Percentiles rank a stretch among this genome's conserved stretches.
Evolutionary conservation across 2,113 vertebrate genomes (phyloP).

Genomic region (Trogon melanurus): DNA sequence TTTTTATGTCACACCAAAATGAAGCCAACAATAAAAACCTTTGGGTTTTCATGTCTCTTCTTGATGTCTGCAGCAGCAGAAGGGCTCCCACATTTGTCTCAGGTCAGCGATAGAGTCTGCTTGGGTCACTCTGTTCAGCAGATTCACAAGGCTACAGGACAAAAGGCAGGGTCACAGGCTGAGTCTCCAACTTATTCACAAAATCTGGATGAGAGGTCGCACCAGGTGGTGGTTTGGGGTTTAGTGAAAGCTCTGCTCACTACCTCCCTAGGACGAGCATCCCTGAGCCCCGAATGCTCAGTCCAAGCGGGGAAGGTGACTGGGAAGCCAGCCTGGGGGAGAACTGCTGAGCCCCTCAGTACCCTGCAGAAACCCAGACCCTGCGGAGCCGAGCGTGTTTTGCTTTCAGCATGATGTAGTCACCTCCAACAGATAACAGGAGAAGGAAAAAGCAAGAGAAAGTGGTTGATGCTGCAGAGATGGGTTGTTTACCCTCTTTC

Average conservation of each 20-base stretch:
- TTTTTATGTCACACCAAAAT: not conserved
- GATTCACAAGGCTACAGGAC: not conserved
- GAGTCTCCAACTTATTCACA: not conserved
- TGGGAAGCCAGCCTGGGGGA: fast-evolving
- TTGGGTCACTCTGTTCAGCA: not conserved
- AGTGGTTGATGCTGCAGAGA: not conserved
- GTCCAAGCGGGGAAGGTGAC: not conserved
- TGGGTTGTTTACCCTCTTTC: not conserved
- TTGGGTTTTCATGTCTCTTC: fast-evolving
- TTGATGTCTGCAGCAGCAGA: not conserved
- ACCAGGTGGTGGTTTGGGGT: not conserved
- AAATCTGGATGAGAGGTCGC: not conserved
- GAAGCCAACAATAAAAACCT: not conserved
- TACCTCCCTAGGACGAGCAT: not conserved
- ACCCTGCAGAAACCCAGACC: not conserved
- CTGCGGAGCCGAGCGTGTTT: fast-evolving
- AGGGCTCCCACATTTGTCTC: fast-evolving
- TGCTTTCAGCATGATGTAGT: not conserved
- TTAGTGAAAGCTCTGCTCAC: not conserved
- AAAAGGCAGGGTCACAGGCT: not conserved
- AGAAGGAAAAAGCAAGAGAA: not conserved
- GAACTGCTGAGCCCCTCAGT: not conserved
- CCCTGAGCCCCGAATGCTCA: fast-evolving
- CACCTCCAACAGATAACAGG: not conserved
- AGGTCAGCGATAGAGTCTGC: not conserved